Base-by-base conservation (phyloP, 1,140 invertebrate species). In the Caerostris darwini region DNA sequence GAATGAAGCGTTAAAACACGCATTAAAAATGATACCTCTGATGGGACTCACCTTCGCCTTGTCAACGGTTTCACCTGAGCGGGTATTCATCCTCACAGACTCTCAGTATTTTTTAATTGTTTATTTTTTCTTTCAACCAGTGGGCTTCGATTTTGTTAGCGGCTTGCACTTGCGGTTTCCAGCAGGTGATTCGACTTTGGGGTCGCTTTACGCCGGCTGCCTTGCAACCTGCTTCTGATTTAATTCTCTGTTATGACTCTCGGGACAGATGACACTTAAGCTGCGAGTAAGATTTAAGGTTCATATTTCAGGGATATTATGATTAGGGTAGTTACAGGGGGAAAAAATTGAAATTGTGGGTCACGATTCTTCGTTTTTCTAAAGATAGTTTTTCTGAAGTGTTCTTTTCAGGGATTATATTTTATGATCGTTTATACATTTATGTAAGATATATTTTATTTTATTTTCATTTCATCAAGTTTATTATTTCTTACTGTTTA, bases 101-200 rank as follows among this genome's bases (percentile, higher is more conserved):
- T 50, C 34, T 7, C 8, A 50, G 0, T 34, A 12, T 50, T 77
- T 77, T 77, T 53, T 50, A 5, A 17, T 50, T 67, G 5, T 67
- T 14, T n/a, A n/a, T n/a, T 14, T 12, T 77, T 14, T 14, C 61
- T 64, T 64, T 50, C 50, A 10, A 12, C 34, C 71, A 12, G 34
- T 34, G 34, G 50, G 71, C 19, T 71, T 71, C 34, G 67, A 19
- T 71, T 71, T 71, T 19, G 67, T 53, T 77, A 77, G 71, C 10
- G 10, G 71, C 8, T 77, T 77, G 71, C 71, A 14, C 71, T 83
- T 83, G 54, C 56, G 82, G 82, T 56, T 58, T 8, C 54, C 19
- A 83, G 82, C 82, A 83, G 82, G 82, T 83, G 82, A 83, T 83
- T 83, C 7, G 82, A 54, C 82, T 83, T 83, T 56, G 7, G 56